Base-by-base conservation (phyloP, 2,797 vertebrate species). In the Gobionotothen gibberifrons region DNA sequence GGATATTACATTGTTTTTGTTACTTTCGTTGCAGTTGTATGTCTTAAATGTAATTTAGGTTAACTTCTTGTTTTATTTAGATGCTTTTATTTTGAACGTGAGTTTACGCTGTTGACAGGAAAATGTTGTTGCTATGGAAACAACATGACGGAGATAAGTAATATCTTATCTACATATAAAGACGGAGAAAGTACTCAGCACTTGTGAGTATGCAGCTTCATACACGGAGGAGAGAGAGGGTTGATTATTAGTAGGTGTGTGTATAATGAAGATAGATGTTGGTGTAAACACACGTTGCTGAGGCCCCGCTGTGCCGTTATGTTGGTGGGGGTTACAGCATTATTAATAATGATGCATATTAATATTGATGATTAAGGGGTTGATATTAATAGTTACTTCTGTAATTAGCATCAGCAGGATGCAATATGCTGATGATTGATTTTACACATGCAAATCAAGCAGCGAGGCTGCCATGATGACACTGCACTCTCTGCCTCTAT, bases 311-410 rank as follows among this genome's bases (percentile, higher is more conserved):
- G 81, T 78, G 75, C 62, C 14, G 22, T 62, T 71, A 26, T 54
- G 80, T 89, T 83, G 58, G 77, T 76, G 57, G 42, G 58, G 82
- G 62, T 86, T 76, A 78, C 79, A 72, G 79, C 92, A 93, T 92
- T 88, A 90, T 89, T 90, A 90, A 87, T 93, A 93, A 93, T 93
- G 78, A 84, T 74, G 75, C 74, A 76, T 85, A 92, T 92, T 90
- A 92, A 92, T 93, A 94, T 90, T 84, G 76, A 93, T 93, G 90
- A 95, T 92, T 88, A 88, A 91, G 89, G 70, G 56, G 69, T 74
- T 90, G 79, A 85, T 90, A 90, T 90, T 90, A 91, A 90, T 88
- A 85, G 90, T 90, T 88, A 89, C 87, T 86, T 79, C 68, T 80
- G 74, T 93, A 92, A 94, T 93, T 91, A 90, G 82, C 85, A 89